Evolutionary conservation across 2,888 invertebrate genomes (phyloP).

Genomic region (Lissocephala sabroskyi): DNA sequence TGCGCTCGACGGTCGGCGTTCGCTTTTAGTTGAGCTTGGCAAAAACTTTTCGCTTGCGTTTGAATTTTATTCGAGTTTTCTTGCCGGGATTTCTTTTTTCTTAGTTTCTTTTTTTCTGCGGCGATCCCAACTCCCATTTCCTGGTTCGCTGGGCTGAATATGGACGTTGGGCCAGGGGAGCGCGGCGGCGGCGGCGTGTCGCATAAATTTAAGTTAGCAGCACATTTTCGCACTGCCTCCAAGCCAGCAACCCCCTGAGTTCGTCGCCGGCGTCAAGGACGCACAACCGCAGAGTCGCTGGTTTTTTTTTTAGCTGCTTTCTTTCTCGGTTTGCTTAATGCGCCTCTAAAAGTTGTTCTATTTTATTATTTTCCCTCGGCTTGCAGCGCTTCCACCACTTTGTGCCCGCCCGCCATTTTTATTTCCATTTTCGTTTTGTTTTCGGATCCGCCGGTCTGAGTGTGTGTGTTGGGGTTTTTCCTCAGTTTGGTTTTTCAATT

Average conservation of each 20-base stretch:
- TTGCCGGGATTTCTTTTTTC: constrained; percentile 16
- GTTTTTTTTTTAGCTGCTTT: no score
- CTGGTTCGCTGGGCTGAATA: neutral
- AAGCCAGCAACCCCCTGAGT: neutral
- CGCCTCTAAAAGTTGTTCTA: constrained; percentile 63
- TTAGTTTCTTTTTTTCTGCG: neutral
- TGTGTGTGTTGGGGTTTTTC: constrained; percentile 11
- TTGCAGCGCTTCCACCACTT: constrained; percentile 14
- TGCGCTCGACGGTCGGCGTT: neutral
- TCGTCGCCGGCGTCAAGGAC: constrained; percentile 42
- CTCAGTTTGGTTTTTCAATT: constrained; percentile 51
- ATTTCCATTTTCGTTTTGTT: neutral
- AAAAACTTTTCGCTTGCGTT: constrained; percentile 58
- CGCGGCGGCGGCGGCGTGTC: constrained; percentile 32
- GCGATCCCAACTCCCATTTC: neutral
- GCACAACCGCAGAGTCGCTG: constrained; percentile 65
- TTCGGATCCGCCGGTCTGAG: neutral
- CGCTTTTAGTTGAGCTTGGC: constrained; percentile 9
- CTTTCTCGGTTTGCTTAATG: constrained; percentile 62
- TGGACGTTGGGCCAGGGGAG: neutral
- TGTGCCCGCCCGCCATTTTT: no score
- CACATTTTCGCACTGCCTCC: constrained; percentile 55
- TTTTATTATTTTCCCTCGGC: constrained; percentile 58
- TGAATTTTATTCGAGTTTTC: constrained; percentile 58
- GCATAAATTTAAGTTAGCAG: constrained; percentile 61